Evolutionary conservation across 2,888 invertebrate species (phyloP).

Genomic region (Phaedon cochleariae): DNA sequence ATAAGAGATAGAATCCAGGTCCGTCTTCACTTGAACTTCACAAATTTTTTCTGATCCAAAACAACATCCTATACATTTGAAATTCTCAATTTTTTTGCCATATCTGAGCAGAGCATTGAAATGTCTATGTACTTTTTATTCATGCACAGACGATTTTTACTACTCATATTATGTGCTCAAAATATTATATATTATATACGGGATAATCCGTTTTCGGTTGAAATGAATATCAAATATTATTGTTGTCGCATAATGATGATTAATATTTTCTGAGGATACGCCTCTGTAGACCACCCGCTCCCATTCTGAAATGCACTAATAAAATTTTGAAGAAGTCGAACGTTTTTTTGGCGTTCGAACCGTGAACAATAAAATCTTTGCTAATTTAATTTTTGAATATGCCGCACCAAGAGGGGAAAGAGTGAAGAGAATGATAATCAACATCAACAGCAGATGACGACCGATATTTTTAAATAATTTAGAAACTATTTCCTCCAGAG

Average conservation of each 20-base stretch:
- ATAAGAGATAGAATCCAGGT: too few species aligned
- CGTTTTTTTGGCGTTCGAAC: constrained; percentile 34
- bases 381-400: constrained; percentile 35
- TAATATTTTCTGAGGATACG: constrained; percentile 12
- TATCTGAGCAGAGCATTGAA: too few species aligned
- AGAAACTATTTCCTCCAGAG: too few species aligned
- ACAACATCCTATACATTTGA: too few species aligned
- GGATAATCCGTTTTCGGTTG: background rate
- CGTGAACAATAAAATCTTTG: constrained; percentile 38
- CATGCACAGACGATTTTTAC: too few species aligned
- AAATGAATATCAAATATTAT: background rate
- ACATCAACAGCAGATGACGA: background rate
- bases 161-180: too few species aligned
- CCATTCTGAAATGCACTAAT: constrained; percentile 37
- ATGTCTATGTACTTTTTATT: too few species aligned
- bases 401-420: too few species aligned
- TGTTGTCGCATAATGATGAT: background rate
- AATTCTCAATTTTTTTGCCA: too few species aligned
- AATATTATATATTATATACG: too few species aligned
- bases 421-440: background rate
- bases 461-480: background rate
- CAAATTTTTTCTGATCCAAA: too few species aligned
- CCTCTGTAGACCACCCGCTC: constrained; percentile 41
- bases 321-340: constrained; percentile 40
- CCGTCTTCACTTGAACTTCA: too few species aligned